Base-by-base conservation (phyloP, 2,113 vertebrate species). In the Notechis scutatus region DNA sequence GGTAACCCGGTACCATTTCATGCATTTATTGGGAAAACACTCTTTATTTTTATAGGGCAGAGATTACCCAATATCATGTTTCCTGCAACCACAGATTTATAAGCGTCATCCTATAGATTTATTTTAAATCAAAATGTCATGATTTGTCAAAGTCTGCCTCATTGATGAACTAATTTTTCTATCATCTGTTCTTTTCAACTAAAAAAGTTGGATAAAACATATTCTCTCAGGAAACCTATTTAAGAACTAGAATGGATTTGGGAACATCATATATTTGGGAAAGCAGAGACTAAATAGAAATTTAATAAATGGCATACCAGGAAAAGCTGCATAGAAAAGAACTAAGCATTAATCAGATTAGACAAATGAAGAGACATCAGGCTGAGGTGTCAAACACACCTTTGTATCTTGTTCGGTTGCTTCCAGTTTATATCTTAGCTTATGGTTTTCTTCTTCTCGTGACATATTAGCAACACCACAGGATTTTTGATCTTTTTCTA, bases 391-490 rank as follows among this genome's bases (percentile, higher is more conserved):
- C 24, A 18, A 39, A 45, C 1, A 57, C 94, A 98, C 98, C 97
- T 97, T 95, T 93, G 52, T 91, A 23, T 97, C 92, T 88, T 94
- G 87, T 20, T 97, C 96, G 61, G 94, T 87, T 93, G 69, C 34
- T 95, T 93, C 95, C 64, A 96, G 26, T 86, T 94, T 94, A 39
- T 92, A 92, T 54, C 2, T 61, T 90, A 95, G 92, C 20, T 56
- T 96, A 2, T 64, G 64, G 90, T 92, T 95, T n/a, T n/a, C n/a
- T 88, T 96, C 95, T 87, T 96, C 57, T 90, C 96, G 21, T 0
- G 2, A 4, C 0, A 93, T 55, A 81, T 92, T 94, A 81, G 87
- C 52, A 91, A 54, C 56, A 14, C 85, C 45, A 91, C 61, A 45
- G 89, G 95, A 86, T 1, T 52, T 90, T 55, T 61, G 45, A 11